These are phyloP conservation scores for Phyllotreta cruciferae DNA, from an alignment of 2,888 invertebrate species.

Conservation along the genomic window DNA sequence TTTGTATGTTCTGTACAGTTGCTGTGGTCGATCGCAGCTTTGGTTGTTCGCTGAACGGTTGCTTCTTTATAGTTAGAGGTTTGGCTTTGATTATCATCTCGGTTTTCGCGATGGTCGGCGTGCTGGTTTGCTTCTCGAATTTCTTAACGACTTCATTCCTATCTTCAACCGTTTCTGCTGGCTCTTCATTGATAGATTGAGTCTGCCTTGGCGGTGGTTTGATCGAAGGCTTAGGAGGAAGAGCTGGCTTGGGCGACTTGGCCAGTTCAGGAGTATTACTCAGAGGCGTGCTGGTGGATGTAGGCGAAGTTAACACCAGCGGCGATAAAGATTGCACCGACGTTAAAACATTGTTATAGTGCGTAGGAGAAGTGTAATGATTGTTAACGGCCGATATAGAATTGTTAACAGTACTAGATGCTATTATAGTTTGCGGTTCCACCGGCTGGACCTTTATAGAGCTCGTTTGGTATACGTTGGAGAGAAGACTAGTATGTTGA, in stretches of 20 bases:
- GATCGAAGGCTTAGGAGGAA: slow-evolving; percentile 84
- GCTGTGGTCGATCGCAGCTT: slow-evolving; percentile 68
- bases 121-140: slow-evolving; percentile 46
- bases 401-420: not conserved
- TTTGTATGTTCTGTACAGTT: slow-evolving; percentile 63
- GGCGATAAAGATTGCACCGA: slow-evolving; percentile 48
- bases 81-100: slow-evolving; percentile 75
- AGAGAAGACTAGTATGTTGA: slow-evolving; percentile 72
- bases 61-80: slow-evolving; percentile 83
- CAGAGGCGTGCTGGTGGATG: slow-evolving; percentile 68
- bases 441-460: slow-evolving; percentile 83
- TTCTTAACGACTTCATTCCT: slow-evolving; percentile 36
- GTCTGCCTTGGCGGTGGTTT: slow-evolving; percentile 66
- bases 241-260: slow-evolving; percentile 74
- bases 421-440: slow-evolving; percentile 73
- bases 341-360: slow-evolving; percentile 1
- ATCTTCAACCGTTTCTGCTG: slow-evolving; percentile 55
- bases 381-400: not conserved
- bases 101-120: slow-evolving; percentile 35
- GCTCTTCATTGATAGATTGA: slow-evolving; percentile 47
- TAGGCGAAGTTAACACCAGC: slow-evolving; percentile 64
- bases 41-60: slow-evolving; percentile 81
- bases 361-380: not conserved
- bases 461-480: slow-evolving; percentile 81
- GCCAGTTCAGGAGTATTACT: slow-evolving; percentile 33